Percentiles rank a stretch among this genome's conserved stretches.
Conservation (phyloP, 2,888 invertebrate genomes). For the Cerastis leucographa region DNA sequence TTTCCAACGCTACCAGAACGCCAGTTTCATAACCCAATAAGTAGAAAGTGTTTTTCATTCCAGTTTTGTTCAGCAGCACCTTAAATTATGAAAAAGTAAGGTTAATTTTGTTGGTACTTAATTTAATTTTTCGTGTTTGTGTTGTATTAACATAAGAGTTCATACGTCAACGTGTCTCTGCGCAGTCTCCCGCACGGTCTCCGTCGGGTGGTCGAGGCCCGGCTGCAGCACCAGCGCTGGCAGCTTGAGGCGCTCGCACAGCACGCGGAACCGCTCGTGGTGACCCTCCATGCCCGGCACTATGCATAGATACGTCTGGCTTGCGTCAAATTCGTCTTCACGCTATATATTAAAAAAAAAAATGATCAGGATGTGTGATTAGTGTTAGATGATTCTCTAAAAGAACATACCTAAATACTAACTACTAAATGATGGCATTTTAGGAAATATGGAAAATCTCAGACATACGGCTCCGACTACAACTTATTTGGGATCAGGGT, state of each 20-base stretch:
- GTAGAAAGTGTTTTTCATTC: slow-evolving; percentile 72
- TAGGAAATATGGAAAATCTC: background rate
- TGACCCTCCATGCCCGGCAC: slow-evolving; percentile 80
- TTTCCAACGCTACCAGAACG: slow-evolving; percentile 74
- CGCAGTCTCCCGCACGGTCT: slow-evolving; percentile 73
- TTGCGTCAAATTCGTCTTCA: slow-evolving; percentile 60
- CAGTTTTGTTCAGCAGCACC: slow-evolving; percentile 53
- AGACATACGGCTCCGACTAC: background rate
- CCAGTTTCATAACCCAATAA: slow-evolving; percentile 80
- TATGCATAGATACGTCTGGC: slow-evolving; percentile 70
- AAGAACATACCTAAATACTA: background rate
- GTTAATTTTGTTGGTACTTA: background rate
- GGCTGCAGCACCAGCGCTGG: slow-evolving; percentile 78
- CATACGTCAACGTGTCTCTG: slow-evolving; percentile 72
- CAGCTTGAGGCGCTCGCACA: slow-evolving; percentile 73
- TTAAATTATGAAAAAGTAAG: slow-evolving; percentile 15
- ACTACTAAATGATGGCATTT: background rate
- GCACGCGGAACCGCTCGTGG: slow-evolving; percentile 68
- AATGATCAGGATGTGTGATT: background rate
- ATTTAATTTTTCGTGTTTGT: background rate
- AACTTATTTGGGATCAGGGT: background rate
- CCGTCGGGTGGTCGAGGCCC: slow-evolving; percentile 70
- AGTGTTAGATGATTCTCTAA: slow-evolving; percentile 30
- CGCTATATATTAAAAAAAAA: background rate
- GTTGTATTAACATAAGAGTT: background rate